Conservation (phyloP, 2,888 invertebrate genomes). For the Campopleginae sp. region DNA sequence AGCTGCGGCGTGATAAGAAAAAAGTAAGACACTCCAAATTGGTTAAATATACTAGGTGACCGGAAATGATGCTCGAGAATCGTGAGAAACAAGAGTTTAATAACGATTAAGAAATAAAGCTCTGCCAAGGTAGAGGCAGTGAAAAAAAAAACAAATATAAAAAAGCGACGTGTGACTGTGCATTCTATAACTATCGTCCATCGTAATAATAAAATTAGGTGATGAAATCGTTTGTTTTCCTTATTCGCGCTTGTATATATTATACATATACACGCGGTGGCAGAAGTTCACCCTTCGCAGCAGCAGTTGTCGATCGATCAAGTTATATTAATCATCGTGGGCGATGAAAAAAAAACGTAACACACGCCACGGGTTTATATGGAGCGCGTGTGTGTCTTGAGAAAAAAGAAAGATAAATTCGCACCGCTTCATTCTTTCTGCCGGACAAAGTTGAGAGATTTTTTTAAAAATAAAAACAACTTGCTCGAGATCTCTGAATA, state of each 20-base stretch:
- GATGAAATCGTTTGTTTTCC: constrained; percentile 60
- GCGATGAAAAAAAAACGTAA: constrained; percentile 38
- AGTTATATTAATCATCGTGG: constrained; percentile 46
- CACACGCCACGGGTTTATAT: constrained; percentile 21
- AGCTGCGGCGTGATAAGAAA: neutral
- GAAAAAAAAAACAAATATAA: constrained; percentile 9
- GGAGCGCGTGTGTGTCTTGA: constrained; percentile 17
- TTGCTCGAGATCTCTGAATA: constrained; percentile 68
- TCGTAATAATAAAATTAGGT: constrained; percentile 54
- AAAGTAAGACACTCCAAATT: neutral
- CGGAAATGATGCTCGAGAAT: constrained; percentile 22
- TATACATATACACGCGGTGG: constrained; percentile 38
- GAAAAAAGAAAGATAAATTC: constrained; percentile 55
- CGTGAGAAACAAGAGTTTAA: constrained; percentile 2
- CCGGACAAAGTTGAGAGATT: constrained; percentile 48
- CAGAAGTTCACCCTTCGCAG: constrained; percentile 7
- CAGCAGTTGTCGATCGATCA: constrained; percentile 20
- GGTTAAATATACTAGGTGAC: constrained; percentile 8
- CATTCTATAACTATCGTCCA: constrained; percentile 63
- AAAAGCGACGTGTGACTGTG: constrained; percentile 47
- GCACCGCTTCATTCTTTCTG: constrained; percentile 67
- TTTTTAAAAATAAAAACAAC: constrained; percentile 49
- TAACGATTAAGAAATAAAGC: neutral
- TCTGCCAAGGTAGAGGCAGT: constrained; percentile 52
- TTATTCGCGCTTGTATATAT: constrained; percentile 63